Base-by-base conservation (phyloP, 2,888 invertebrate species). In the Polymixis lichenea region DNA sequence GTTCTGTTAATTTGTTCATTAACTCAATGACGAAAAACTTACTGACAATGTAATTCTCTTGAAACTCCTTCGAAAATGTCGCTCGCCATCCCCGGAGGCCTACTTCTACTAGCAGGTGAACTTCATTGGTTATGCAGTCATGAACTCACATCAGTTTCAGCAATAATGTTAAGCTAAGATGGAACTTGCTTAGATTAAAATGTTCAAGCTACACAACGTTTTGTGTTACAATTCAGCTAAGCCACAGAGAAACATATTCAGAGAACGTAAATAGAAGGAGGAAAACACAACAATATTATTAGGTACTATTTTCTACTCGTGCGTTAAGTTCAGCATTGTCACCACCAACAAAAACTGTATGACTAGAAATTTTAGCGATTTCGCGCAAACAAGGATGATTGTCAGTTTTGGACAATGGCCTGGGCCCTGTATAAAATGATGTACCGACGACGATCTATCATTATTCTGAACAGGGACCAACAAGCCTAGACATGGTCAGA, bases 381-480 rank as follows among this genome's bases (percentile, higher is more conserved):
- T 88, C 78, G 87, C 90, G 91, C 89, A 89, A 92, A 93, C 89
- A 90, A 80, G 88, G 84, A 92, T 94, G 93, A 94, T 86, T 91
- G 78, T 89, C 83, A 89, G 79, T 74, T 89, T 92, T 87, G 66
- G 60, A 84, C 86, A 88, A 87, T 89, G 87, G 82, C 61, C 5
- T 78, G 84, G 87, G 80, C 75, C 80, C 68, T 67, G 85, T 94
- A 94, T 94, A 94, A 89, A 94, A 88, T 74, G 81, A 73, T 69
- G 83, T 75, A 58, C 71, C 38, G 43, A 4, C 25, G 46, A 43
- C 56, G 28, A 53, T 70, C 19, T 38, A 79, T n/a, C 84, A 91
- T 88, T 91, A 80, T 79, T 65, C 53, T 43, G 64, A 43, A 62
- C 53, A 38, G 68, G 78, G 67, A 85, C 46, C 66, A 69, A 64